Evolutionary conservation across 2,888 invertebrate genomes (phyloP), one percentile per base, ranked within the genome.

Genomic region (Leptinotarsa haldemani): DNA sequence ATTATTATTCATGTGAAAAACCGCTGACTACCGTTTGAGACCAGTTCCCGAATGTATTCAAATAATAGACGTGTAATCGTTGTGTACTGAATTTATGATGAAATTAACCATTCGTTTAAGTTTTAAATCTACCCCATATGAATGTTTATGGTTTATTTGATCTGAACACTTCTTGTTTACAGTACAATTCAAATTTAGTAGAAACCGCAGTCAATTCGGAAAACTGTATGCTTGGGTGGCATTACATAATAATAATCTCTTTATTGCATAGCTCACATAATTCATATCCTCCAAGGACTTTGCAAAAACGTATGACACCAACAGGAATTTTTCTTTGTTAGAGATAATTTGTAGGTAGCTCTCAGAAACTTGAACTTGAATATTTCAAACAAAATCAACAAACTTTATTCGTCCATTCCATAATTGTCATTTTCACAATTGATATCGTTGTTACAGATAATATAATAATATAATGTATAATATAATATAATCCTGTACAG

Each of bases 1-100:
- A 63, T 56, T 67, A 67, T 67, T 25, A 67, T 67, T 25, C n/a
- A n/a, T n/a, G 13, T 53, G 48, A 52, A 52, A 40, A 61, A 25
- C 30, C 4, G 3, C 61, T 40, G 40, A 30, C 61, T 67, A 67
- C 67, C 30, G 67, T 67, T 67, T 67, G 18, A 22, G n/a, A 2
- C 61, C 30, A 25, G 13, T 61, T 40, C 9, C 12, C 16, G 40
- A 30, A 61, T 40, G 18, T 9, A 61, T 61, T 52, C 56, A 13
- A 4, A 56, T 22, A 22, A 15, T 20, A 22, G 18, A 53, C 15
- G 50, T n/a, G 20, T 53, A n/a, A 20, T 56, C 18, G 20, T 18
- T 56, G n/a, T 20, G 0, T 61, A 25, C 25, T 15, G 16, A 61
- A 18, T 61, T 61, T 25, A 61, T 61, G 40, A 61, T 61, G 20